These are phyloP conservation scores for Drosophila albomicans DNA, from an alignment of 1,140 invertebrate genomes.

Conservation along the genomic window DNA sequence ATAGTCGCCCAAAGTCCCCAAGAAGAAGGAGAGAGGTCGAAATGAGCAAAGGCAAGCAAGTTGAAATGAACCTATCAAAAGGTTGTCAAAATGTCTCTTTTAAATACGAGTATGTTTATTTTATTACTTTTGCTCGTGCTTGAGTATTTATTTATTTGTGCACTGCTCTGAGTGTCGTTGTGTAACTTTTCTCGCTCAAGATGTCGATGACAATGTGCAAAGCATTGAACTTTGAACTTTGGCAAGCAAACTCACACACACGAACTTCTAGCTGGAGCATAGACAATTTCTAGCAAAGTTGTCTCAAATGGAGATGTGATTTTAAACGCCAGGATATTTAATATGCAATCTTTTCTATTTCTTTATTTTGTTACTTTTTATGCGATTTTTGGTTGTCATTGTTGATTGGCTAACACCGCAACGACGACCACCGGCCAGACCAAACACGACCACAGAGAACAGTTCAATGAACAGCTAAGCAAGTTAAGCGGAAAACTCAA, in stretches of 20 bases:
- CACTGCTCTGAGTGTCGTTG: slow-evolving; percentile 58
- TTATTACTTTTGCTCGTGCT: slow-evolving; percentile 66
- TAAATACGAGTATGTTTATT: slow-evolving; percentile 77
- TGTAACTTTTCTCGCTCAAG: slow-evolving; percentile 61
- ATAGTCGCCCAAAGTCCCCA: background rate
- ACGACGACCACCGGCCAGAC: slow-evolving; percentile 32
- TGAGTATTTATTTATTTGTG: slow-evolving; percentile 76
- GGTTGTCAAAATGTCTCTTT: slow-evolving; percentile 80
- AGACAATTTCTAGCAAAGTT: slow-evolving; percentile 6
- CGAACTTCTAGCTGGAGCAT: slow-evolving; percentile 7
- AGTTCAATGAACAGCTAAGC: slow-evolving; percentile 75
- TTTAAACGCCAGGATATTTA: slow-evolving; percentile 27
- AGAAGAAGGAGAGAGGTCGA: slow-evolving; percentile 21
- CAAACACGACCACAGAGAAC: slow-evolving; percentile 27
- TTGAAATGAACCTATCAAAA: slow-evolving; percentile 79
- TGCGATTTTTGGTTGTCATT: slow-evolving; percentile 45
- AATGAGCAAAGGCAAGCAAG: slow-evolving; percentile 49
- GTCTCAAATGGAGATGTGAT: slow-evolving; percentile 9
- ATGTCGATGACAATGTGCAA: slow-evolving; percentile 65
- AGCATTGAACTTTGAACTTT: slow-evolving; percentile 76
- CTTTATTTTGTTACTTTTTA: slow-evolving; percentile 18
- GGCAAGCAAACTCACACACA: slow-evolving; percentile 11
- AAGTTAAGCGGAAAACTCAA: slow-evolving; percentile 52
- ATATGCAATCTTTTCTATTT: slow-evolving; percentile 24
- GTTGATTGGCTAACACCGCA: slow-evolving; percentile 62